Conservation (phyloP, 2,113 vertebrate genomes). For the Gallinago media region DNA sequence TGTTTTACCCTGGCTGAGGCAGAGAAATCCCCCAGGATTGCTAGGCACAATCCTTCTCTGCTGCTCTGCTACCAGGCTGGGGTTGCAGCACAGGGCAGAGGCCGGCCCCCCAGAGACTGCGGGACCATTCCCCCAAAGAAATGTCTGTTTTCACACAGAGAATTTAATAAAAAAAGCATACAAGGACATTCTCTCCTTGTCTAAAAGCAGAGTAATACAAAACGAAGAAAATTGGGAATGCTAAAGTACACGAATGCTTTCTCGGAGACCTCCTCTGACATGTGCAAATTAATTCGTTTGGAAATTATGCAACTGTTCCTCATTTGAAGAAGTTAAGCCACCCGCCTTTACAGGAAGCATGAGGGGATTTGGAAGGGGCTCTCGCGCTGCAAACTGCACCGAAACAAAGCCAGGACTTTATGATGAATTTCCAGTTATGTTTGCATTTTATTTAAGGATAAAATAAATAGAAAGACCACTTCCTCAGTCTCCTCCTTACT, state of each 20-base stretch:
- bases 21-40: not conserved
- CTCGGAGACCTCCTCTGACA: not conserved
- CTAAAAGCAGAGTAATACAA: not conserved
- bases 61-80: not conserved
- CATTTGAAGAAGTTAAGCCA: not conserved
- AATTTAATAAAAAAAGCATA: not conserved
- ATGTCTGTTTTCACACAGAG: not conserved
- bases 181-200: not conserved
- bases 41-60: not conserved
- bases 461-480: constrained; percentile 58
- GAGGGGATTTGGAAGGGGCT: not conserved
- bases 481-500: constrained; percentile 71
- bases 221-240: not conserved
- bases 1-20: not conserved
- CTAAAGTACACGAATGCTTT: not conserved
- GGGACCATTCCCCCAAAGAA: not conserved
- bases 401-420: not conserved
- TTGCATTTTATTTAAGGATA: constrained; percentile 21
- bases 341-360: not conserved
- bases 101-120: not conserved
- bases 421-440: not conserved
- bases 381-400: not conserved
- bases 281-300: not conserved
- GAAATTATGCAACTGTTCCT: not conserved
- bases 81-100: not conserved